These are phyloP conservation scores for Apis dorsata DNA, from an alignment of 1,140 invertebrate genomes.

Conservation along the genomic window DNA sequence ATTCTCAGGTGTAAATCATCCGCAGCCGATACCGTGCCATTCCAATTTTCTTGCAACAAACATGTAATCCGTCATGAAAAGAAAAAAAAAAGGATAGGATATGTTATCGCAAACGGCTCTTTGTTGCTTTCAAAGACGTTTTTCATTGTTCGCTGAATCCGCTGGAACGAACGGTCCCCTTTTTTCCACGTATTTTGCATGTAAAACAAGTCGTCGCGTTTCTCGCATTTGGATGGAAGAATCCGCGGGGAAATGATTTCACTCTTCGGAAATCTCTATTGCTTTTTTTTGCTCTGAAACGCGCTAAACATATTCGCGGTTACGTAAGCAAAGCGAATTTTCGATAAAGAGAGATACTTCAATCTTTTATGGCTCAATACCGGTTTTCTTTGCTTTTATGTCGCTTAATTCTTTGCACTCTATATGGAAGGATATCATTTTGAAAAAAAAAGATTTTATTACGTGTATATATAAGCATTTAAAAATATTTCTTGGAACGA, in stretches of 20 bases:
- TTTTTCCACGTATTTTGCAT: background rate
- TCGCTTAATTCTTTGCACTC: no score
- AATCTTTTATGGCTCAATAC: background rate
- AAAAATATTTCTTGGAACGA: no score
- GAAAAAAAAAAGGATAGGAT: background rate
- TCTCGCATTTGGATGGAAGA: background rate
- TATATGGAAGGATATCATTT: no score
- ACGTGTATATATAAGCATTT: no score
- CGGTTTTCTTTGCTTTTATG: background rate
- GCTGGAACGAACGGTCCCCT: background rate
- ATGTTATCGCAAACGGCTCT: background rate
- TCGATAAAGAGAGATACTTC: background rate
- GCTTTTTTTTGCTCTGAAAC: background rate
- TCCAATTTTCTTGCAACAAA: background rate
- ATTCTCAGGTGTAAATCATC: background rate
- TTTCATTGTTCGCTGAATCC: background rate
- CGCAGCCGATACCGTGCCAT: background rate
- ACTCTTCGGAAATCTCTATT: background rate
- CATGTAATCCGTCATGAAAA: background rate
- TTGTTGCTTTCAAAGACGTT: background rate
- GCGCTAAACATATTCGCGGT: background rate
- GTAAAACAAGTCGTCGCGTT: constrained; percentile 13
- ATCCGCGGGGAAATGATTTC: background rate
- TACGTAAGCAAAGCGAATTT: background rate
- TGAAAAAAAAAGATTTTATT: no score